phyloP scores from a whole-genome alignment of 2,888 invertebrate species.

The Eupithecia dodoneata region DNA sequence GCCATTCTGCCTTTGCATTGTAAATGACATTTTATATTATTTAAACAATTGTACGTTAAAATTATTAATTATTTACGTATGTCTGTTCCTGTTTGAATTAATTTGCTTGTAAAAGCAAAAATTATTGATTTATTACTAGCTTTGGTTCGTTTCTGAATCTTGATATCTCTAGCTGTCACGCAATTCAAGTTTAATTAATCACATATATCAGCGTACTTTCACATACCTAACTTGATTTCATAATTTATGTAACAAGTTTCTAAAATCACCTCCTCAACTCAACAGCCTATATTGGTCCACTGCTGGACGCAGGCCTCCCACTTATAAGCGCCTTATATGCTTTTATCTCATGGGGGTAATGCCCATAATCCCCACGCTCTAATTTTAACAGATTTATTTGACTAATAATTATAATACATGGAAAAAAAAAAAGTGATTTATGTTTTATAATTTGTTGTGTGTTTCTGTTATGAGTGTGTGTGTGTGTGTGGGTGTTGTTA shows the following conservation, averaged over 20 bases:
- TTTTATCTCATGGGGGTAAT: too few relatives aligned
- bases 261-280: not conserved
- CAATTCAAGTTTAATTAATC: constrained; percentile 32
- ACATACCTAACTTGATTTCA: constrained; percentile 19
- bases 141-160: not conserved
- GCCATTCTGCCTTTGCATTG: not conserved
- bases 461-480: too few relatives aligned
- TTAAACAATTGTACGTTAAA: not conserved
- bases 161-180: constrained; percentile 40
- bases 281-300: too few relatives aligned
- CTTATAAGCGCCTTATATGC: too few relatives aligned
- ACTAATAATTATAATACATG: too few relatives aligned
- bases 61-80: not conserved
- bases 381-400: too few relatives aligned
- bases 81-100: not conserved
- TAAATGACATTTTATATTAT: not conserved
- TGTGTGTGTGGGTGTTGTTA: too few relatives aligned
- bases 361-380: too few relatives aligned
- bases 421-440: too few relatives aligned
- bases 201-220: constrained; percentile 29
- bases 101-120: not conserved
- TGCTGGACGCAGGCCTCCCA: too few relatives aligned
- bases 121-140: not conserved
- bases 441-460: too few relatives aligned
- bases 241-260: constrained; percentile 9